Conservation (phyloP, 2,797 vertebrate species). For the Calcarius lapponicus region DNA sequence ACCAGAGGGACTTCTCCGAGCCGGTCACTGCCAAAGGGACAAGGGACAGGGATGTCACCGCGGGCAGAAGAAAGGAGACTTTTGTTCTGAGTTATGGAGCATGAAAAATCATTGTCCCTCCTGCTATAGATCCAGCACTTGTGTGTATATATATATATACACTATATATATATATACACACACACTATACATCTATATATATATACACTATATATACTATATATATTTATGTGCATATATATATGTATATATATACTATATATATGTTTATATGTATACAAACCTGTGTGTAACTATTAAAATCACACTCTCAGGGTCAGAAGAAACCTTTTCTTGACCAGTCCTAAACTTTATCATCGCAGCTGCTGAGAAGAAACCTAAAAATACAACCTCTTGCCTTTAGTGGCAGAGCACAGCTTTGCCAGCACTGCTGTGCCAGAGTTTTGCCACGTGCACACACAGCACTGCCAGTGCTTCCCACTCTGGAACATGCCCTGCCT, state of each 20-base stretch:
- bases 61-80: neutral
- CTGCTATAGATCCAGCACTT: neutral
- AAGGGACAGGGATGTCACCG: neutral
- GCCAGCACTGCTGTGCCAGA: neutral
- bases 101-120: neutral
- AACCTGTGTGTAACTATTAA: neutral
- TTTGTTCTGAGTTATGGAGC: neutral
- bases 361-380: neutral
- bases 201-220: too few relatives aligned
- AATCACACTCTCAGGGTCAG: neutral
- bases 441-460: neutral
- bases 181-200: too few relatives aligned
- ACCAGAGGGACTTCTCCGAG: neutral
- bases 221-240: too few relatives aligned
- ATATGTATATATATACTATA: too few relatives aligned
- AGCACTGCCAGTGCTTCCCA: neutral
- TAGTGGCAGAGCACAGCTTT: neutral
- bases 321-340: neutral
- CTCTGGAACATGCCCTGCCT: neutral
- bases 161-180: too few relatives aligned
- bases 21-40: neutral
- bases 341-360: neutral
- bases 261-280: neutral
- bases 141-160: fast-evolving
- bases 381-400: neutral